A percentile compares a stretch with the other conserved stretches of the same genome.
Conservation (phyloP, 2,113 vertebrate genomes). For the Vanacampus margaritifer region DNA sequence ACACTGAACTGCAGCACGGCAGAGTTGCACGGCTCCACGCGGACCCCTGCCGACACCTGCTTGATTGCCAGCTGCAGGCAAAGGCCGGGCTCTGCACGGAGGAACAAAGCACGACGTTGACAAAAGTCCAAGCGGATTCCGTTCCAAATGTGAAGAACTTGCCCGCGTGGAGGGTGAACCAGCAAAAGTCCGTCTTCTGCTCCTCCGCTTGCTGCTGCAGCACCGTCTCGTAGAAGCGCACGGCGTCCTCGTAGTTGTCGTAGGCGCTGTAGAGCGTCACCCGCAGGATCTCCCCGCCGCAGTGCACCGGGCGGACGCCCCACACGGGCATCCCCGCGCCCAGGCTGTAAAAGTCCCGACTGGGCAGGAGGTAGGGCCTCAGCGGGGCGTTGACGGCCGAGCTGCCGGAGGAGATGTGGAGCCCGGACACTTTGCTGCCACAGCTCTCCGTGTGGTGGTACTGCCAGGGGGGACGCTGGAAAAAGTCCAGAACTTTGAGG, state of each 20-base stretch:
- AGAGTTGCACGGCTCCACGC: slow-evolving; percentile 74
- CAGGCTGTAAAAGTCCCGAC: slow-evolving; percentile 83
- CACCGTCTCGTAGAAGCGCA: slow-evolving; percentile 86
- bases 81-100: slow-evolving; percentile 35
- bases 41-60: slow-evolving; percentile 79
- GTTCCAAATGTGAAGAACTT: neutral
- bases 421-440: slow-evolving; percentile 23
- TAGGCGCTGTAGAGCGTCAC: slow-evolving; percentile 84
- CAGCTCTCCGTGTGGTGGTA: slow-evolving; percentile 71
- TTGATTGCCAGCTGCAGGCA: slow-evolving; percentile 85
- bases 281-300: slow-evolving; percentile 79
- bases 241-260: slow-evolving; percentile 86
- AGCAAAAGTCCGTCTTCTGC: slow-evolving; percentile 77
- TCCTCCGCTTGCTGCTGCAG: slow-evolving; percentile 75
- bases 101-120: neutral
- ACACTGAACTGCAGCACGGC: slow-evolving; percentile 87
- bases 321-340: slow-evolving; percentile 87
- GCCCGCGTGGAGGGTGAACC: slow-evolving; percentile 75
- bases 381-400: slow-evolving; percentile 31
- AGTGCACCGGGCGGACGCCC: slow-evolving; percentile 80
- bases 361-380: slow-evolving; percentile 58
- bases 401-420: slow-evolving; percentile 54
- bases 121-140: neutral
- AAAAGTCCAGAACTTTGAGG: slow-evolving; percentile 78
- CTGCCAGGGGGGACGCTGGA: slow-evolving; percentile 85